Base-by-base conservation (phyloP, 2,113 vertebrate genomes). In the Vombatus ursinus region DNA sequence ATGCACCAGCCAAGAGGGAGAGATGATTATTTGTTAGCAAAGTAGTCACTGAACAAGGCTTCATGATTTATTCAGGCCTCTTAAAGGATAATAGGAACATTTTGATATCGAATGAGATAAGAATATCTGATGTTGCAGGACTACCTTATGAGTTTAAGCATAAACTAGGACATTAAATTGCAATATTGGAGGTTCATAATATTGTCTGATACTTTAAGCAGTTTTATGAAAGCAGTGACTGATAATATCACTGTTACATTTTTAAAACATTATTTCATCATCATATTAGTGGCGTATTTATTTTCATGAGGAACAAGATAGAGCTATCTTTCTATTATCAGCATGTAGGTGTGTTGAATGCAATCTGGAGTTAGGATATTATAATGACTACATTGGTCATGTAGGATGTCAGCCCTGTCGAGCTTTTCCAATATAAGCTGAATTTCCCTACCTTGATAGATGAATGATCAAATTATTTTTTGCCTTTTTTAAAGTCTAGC, bases 271-370 rank as follows among this genome's bases (percentile, higher is more conserved):
- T 50, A 90, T 48, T 91, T 77, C 0, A 16, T 37, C 8, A 23
- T 47, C 50, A 91, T 92, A 26, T 50, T 93, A 91, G 50, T 44
- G 95, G 57, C 25, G 84, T 92, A 16, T 50, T 91, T 92, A 90
- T 93, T 96, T 97, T 93, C 14, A 89, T 89, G 91, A 28, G 91
- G 23, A 90, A 94, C 6, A 95, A 96, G 54, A 77, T 52, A 94
- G 1, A 50, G 14, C 68, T 93, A 8, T 89, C 90, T 61, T 97
- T 94, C 89, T 96, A 93, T 51, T 93, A 91, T 12, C 19, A 52
- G 49, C 26, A 3, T 57, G 3, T 51, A 54, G 8, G 68, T 53
- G 77, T 52, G 10, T 0, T 49, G 26, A 95, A 90, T 0, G 0
- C 22, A 91, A 92, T 52, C 89, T 90, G 91, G 57, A 90, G 68